These are phyloP conservation scores for Platysteira castanea DNA, from an alignment of 2,113 vertebrate genomes.

Conservation along the genomic window DNA sequence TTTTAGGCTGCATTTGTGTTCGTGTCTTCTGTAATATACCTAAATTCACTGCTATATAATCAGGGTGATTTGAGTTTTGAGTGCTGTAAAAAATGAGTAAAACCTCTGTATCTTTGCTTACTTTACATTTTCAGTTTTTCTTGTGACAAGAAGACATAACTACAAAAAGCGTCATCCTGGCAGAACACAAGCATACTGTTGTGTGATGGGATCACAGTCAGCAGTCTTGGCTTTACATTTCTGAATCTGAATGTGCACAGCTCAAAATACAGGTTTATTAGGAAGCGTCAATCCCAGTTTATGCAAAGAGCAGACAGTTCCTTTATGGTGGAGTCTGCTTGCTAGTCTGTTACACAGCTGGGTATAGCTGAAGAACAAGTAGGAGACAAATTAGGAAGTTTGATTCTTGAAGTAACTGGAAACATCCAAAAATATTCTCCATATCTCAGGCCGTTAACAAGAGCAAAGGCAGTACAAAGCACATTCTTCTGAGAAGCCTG, in stretches of 20 bases:
- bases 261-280: constrained; percentile 50
- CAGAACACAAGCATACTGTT: neutral
- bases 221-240: neutral
- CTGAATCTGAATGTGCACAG: neutral
- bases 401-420: neutral
- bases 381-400: neutral
- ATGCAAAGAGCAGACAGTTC: constrained; percentile 33
- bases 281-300: constrained; percentile 11
- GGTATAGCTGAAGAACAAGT: neutral
- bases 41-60: neutral
- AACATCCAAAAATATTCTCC: neutral
- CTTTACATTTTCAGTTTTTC: neutral
- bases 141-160: neutral
- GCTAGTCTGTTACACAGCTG: constrained; percentile 23
- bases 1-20: neutral
- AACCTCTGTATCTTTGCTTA: neutral
- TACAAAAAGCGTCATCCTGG: neutral
- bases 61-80: neutral
- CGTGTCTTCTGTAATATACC: neutral
- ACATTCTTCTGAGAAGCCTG: neutral
- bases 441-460: neutral
- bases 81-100: neutral
- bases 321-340: constrained; percentile 8
- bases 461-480: neutral
- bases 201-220: constrained; percentile 21